Percentiles rank a stretch among this genome's conserved stretches.
phyloP scores from a whole-genome alignment of 1,140 invertebrate species.

The Colletes latitarsis region DNA sequence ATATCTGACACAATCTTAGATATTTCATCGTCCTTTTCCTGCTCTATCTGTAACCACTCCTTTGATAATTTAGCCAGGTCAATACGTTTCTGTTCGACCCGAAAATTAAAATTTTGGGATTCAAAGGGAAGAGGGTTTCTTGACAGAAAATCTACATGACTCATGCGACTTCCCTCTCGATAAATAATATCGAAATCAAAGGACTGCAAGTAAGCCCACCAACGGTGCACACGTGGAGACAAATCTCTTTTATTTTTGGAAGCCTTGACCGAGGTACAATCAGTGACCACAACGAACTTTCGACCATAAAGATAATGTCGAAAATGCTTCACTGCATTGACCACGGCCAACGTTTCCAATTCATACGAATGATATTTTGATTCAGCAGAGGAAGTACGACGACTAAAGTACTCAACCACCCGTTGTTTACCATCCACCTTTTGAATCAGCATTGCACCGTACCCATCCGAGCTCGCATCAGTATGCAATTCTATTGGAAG shows the following conservation, averaged over 20 bases:
- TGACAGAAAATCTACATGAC: slow-evolving; percentile 47
- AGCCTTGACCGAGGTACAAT: slow-evolving; percentile 72
- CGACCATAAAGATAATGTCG: slow-evolving; percentile 67
- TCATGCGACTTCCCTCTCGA: slow-evolving; percentile 43
- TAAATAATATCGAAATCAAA: slow-evolving; percentile 63
- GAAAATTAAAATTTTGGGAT: not conserved
- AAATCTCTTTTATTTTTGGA: slow-evolving; percentile 69
- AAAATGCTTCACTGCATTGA: slow-evolving; percentile 54
- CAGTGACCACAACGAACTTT: slow-evolving; percentile 53
- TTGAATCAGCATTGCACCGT: not conserved
- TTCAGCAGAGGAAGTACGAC: not conserved
- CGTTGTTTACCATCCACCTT: not conserved
- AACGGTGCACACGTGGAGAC: slow-evolving; percentile 69
- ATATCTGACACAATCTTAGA: slow-evolving; percentile 37
- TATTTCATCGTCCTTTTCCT: slow-evolving; percentile 51
- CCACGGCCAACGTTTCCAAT: not conserved
- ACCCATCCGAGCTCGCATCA: slow-evolving; percentile 2
- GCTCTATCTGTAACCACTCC: slow-evolving; percentile 59
- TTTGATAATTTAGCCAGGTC: slow-evolving; percentile 50
- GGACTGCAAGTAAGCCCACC: slow-evolving; percentile 70
- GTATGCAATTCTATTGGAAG: not conserved
- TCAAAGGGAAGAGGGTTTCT: slow-evolving; percentile 30
- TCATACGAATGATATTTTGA: slow-evolving; percentile 7
- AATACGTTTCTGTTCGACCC: slow-evolving; percentile 42
- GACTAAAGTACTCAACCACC: not conserved